phyloP scores from a whole-genome alignment of 1,140 invertebrate genomes.

The Cephus cinctus region DNA sequence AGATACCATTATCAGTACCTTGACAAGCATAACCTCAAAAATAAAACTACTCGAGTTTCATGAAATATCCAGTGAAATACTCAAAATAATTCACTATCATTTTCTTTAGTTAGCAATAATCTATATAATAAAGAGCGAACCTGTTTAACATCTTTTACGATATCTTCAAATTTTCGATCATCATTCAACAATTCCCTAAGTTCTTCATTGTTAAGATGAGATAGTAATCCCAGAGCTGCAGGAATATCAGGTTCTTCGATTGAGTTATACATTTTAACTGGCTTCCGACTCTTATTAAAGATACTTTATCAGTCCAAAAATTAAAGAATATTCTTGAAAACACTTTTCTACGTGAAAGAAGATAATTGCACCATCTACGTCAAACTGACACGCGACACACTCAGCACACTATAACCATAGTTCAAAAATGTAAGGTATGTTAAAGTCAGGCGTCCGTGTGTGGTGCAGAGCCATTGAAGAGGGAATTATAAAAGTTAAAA shows the following conservation, averaged over 20 bases:
- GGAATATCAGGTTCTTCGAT: slow-evolving; percentile 47
- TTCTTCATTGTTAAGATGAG: slow-evolving; percentile 69
- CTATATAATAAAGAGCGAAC: slow-evolving; percentile 51
- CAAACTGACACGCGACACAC: too few species aligned
- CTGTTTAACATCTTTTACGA: slow-evolving; percentile 77
- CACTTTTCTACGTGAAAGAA: too few species aligned
- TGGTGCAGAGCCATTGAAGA: too few species aligned
- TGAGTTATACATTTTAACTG: slow-evolving; percentile 41
- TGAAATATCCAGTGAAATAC: slow-evolving; percentile 1
- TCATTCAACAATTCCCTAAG: slow-evolving; percentile 81
- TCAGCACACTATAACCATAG: too few species aligned
- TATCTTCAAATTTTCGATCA: slow-evolving; percentile 77
- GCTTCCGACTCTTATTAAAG: too few species aligned
- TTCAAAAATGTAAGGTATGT: too few species aligned
- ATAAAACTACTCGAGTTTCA: slow-evolving; percentile 2
- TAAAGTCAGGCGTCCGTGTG: too few species aligned
- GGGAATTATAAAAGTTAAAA: too few species aligned
- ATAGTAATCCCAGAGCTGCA: slow-evolving; percentile 56
- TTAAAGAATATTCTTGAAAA: too few species aligned
- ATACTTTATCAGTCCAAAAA: too few species aligned
- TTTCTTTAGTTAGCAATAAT: slow-evolving; percentile 9
- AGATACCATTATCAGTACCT: not conserved
- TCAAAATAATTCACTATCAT: slow-evolving; percentile 9
- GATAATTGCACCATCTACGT: too few species aligned
- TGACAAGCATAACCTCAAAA: not conserved